Evolutionary conservation across 2,888 invertebrate species (phyloP), one percentile per base, ranked within the genome.

Genomic region (Sclerodermus sp.): DNA sequence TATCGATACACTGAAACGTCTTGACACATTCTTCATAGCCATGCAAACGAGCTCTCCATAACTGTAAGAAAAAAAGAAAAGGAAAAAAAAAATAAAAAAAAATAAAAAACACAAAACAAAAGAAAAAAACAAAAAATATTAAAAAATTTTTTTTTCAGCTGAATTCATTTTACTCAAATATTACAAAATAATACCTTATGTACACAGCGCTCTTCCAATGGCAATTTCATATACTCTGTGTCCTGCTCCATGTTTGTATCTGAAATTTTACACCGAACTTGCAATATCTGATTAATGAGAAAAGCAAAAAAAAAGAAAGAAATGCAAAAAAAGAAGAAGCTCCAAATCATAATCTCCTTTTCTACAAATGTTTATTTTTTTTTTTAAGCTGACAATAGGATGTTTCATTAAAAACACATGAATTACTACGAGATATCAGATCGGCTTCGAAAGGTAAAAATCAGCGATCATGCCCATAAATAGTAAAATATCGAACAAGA

Each of bases 21-120:
- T 93, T 96, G 6, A 89, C 85, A 0, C 93, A 91, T 77, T 96
- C 96, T 78, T 96, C 96, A 68, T 96, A 98, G 0, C 96, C 98
- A 60, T 89, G 88, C 1, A 96, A 84, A 59, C 98, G 85, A 3
- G 96, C 97, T 79, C 96, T 96, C 97, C 97, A 98, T 48, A 90
- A 81, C 87, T 87, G 30, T 70, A 49, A 45, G 56, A 17, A 47
- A 39, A 12, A 5, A 41, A 32, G 44, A 10, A n/a, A 30, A 70
- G 49, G 45, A 57, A 17, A 47, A 39, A 12, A 5, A 41, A 32
- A 45, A 10, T 10, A 31, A 39, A 39, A 36, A 38, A 17, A 49
- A 30, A 36, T 39, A 23, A 5, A 5, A 18, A 18, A 14, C 10
- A 37, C 13, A 40, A 29, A 30, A 17, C 31, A 10, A 30, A 9